Conservation (phyloP, 2,113 vertebrate genomes). For the Ammodytes dubius region DNA sequence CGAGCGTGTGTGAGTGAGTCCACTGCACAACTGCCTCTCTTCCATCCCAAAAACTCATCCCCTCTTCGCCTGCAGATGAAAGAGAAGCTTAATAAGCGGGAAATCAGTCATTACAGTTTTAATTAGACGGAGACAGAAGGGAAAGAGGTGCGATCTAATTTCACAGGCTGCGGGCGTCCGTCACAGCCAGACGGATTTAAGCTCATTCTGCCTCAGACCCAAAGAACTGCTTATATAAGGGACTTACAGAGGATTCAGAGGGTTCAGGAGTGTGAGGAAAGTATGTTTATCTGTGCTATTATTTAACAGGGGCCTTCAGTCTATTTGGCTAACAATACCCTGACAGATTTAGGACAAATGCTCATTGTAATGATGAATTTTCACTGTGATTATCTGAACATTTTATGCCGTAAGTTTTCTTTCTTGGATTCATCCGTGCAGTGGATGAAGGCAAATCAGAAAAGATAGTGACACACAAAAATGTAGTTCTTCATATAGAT, state of each 20-base stretch:
- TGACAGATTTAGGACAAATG: background rate
- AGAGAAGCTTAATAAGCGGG: slow-evolving; percentile 18
- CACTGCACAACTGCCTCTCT: background rate
- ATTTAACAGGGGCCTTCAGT: slow-evolving; percentile 5
- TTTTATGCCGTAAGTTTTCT: background rate
- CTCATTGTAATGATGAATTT: background rate
- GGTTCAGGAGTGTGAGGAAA: slow-evolving; percentile 26
- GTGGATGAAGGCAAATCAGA: too few relatives aligned
- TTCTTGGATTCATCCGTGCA: too few relatives aligned
- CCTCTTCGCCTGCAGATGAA: slow-evolving; percentile 20
- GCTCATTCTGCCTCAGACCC: slow-evolving; percentile 30
- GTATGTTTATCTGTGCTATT: slow-evolving; percentile 2
- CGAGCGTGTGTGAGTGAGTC: background rate
- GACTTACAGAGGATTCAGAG: background rate
- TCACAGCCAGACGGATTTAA: slow-evolving; percentile 26
- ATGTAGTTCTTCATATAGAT: too few relatives aligned
- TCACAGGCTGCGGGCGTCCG: slow-evolving; percentile 30
- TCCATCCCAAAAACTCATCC: background rate
- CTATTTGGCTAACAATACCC: background rate
- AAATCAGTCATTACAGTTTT: slow-evolving; percentile 63
- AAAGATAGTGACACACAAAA: too few relatives aligned
- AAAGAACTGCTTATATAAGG: slow-evolving; percentile 45
- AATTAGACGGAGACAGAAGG: slow-evolving; percentile 48
- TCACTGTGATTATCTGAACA: background rate
- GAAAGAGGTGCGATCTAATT: slow-evolving; percentile 47